A percentile compares a stretch with the other conserved stretches of the same genome.
These are phyloP conservation scores for Drosophila prosaltans DNA, from an alignment of 1,140 invertebrate species.

Conservation along the genomic window DNA sequence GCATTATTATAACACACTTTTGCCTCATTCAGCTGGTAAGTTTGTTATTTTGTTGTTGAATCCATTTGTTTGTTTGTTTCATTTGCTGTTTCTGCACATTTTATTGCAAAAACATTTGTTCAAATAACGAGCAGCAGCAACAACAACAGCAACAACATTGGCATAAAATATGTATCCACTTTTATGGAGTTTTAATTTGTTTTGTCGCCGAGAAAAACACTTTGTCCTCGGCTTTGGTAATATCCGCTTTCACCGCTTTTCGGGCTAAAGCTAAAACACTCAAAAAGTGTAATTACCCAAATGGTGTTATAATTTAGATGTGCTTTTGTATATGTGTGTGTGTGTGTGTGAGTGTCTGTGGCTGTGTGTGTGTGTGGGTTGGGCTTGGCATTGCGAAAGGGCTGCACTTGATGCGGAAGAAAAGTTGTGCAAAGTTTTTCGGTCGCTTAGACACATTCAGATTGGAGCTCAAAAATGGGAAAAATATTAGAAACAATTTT, in stretches of 20 bases:
- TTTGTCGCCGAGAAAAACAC: conserved; percentile 73
- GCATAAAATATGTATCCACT: conserved; percentile 73
- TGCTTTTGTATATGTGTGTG: conserved; percentile 22
- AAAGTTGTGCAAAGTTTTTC: conserved; percentile 50
- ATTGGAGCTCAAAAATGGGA: conserved; percentile 19
- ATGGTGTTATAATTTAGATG: conserved; percentile 79
- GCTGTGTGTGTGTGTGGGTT: conserved; percentile 22
- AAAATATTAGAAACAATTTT: conserved; percentile 9
- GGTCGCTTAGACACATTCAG: conserved; percentile 25
- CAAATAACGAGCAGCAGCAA: conserved; percentile 54
- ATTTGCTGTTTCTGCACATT: conserved; percentile 44
- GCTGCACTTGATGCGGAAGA: conserved; percentile 35
- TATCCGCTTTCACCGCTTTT: conserved; percentile 61
- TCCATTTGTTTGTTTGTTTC: conserved; percentile 17
- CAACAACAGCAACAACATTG: conserved; percentile 41
- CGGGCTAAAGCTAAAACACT: conserved; percentile 61
- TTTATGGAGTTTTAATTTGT: conserved; percentile 82
- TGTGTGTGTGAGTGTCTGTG: not conserved
- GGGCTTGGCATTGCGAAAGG: conserved; percentile 33
- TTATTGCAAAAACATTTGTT: conserved; percentile 78
- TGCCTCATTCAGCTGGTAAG: not conserved
- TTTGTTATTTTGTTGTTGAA: not conserved
- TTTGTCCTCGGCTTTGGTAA: conserved; percentile 44
- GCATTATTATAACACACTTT: conserved; percentile 53
- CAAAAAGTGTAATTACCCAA: conserved; percentile 80